Base-by-base conservation (phyloP, 2,888 invertebrate species). In the Labia minor region DNA sequence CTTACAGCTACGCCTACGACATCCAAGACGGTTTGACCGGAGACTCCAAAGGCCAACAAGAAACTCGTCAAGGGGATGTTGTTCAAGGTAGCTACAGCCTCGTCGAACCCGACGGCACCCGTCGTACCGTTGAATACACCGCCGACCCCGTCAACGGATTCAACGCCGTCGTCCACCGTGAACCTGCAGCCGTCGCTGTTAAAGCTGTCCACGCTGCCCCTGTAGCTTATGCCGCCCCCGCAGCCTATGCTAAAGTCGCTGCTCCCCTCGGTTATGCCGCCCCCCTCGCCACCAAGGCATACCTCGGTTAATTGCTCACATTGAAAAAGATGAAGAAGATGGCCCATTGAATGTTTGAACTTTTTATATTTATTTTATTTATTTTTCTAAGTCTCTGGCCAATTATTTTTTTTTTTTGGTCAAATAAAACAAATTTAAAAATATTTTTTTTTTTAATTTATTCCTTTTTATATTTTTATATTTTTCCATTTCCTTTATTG, bases 71-170 rank as follows among this genome's bases (percentile, higher is more conserved):
- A 64, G 71, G 71, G 67, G 71, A 71, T 49, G 68, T 70, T 49
- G 71, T 70, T 67, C 70, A 70, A 67, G 70, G n/a, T 26, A 65
- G 66, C 65, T 71, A 70, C 69, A 69, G 67, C 65, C 65, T 71
- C 16, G 62, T 67, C 49, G 70, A 71, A 62, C 67, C 71, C 65
- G 71, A 71, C 67, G 70, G 71, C 68, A 67, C 68, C 66, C 67
- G 66, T 16, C 71, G 70, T 21, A 69, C 67, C 62, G 71, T 70
- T 49, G 68, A 68, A 20, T 71, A 71, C 71, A 68, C 69, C 67
- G 71, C 71, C 49, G 70, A 71, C 66, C 69, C 70, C 68, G 67
- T 70, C 68, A 70, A 70, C 66, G 71, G 71, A 68, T 71, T 71
- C 69, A 71, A 71, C 69, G 71, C 71, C 68, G 69, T 71, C 68